Base-by-base conservation (phyloP, 2,113 vertebrate species). In the Lathamus discolor region DNA sequence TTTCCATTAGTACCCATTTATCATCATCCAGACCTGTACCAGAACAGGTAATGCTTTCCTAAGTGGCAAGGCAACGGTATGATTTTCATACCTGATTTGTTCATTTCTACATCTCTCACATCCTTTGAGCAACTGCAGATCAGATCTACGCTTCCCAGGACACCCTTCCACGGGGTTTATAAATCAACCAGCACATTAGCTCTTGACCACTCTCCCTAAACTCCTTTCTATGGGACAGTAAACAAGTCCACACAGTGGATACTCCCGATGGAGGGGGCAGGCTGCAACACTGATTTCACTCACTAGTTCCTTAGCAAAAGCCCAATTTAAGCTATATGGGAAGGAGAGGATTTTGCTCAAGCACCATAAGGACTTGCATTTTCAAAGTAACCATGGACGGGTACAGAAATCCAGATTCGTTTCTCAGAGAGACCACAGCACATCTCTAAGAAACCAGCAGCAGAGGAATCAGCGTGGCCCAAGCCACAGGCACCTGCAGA, bases 21-120 rank as follows among this genome's bases (percentile, higher is more conserved):
- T 83, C 86, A 48, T 61, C 72, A 92, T 68, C 76, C 12, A 23
- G 87, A 76, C 76, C 93, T 94, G 79, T 43, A 9, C n/a, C 48
- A 43, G 84, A 68, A 52, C 11, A 15, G 87, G 77, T 75, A 75
- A 92, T 54, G 66, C 72, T 95, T 86, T 61, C 86, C 83, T 85
- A 62, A 93, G 82, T 92, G 94, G 79, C 24, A 90, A 91, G 73
- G 64, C 74, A 97, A 96, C 80, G 90, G 67, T 92, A 33, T 87
- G 59, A 95, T 96, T 97, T 95, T 70, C 82, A 78, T 41, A 35
- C 88, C 73, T 82, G 95, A 83, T 96, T 61, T 95, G 69, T 48
- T 88, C 66, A 2, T 68, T 93, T 70, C 62, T 80, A 67, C 84
- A 62, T 75, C 43, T 46, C 64, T 63, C 25, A 43, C 33, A 78